These are phyloP conservation scores for Microtus agrestis DNA, from an alignment of 2,797 vertebrate genomes.

Conservation along the genomic window DNA sequence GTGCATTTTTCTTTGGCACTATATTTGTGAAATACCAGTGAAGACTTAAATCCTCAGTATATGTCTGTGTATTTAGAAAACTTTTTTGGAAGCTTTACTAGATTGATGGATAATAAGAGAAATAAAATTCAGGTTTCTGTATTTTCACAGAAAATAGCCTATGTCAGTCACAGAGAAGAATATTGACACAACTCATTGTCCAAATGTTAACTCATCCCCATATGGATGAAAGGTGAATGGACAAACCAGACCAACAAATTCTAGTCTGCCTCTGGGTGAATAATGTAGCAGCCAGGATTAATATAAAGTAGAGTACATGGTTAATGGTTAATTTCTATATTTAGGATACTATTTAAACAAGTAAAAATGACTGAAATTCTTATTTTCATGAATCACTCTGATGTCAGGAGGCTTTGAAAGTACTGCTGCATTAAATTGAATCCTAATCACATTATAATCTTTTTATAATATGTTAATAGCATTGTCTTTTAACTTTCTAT, in stretches of 20 bases:
- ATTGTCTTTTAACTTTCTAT: constrained; percentile 13
- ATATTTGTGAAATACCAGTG: background rate
- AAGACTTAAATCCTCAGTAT: background rate
- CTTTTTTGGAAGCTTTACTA: background rate
- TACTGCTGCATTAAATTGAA: constrained; percentile 6
- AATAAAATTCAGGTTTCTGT: background rate
- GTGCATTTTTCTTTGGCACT: background rate
- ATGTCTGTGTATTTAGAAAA: background rate
- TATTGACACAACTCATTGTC: background rate
- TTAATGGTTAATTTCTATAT: background rate
- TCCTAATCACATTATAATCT: background rate
- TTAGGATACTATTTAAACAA: background rate
- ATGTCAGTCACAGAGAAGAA: background rate
- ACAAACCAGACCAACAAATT: background rate
- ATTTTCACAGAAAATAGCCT: background rate
- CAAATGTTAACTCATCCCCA: background rate
- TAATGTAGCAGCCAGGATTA: background rate
- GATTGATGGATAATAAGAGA: background rate
- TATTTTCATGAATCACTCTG: background rate
- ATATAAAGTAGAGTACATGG: background rate
- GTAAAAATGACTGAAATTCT: background rate
- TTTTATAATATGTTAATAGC: constrained; percentile 29
- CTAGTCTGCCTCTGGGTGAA: background rate
- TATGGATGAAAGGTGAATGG: too few species aligned
- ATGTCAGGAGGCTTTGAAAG: constrained; percentile 9